Evolutionary conservation across 2,797 vertebrate genomes (phyloP).

Genomic region (Enoplosus armatus): DNA sequence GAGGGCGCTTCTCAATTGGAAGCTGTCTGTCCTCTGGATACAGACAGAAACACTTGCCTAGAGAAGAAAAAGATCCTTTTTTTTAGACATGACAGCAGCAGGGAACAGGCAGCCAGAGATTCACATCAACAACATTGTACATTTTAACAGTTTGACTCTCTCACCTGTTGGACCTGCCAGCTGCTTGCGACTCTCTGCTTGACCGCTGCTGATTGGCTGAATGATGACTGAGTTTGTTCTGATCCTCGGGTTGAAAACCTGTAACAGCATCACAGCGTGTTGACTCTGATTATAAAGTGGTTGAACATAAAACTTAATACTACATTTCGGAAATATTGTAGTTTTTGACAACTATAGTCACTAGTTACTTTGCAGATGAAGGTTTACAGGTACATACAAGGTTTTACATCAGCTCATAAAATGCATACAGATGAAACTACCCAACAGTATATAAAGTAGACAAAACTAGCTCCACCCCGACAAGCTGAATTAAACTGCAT

Average conservation of each 20-base stretch:
- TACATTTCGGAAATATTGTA: not conserved
- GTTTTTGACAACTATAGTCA: not conserved
- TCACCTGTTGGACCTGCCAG: slow-evolving; percentile 80
- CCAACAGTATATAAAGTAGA: not conserved
- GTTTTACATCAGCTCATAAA: not conserved
- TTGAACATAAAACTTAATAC: not conserved
- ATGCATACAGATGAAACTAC: not conserved
- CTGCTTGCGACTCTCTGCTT: slow-evolving; percentile 86
- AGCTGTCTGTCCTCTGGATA: slow-evolving; percentile 90
- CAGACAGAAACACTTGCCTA: slow-evolving; percentile 92
- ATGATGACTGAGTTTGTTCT: slow-evolving; percentile 87
- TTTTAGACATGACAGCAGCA: not conserved
- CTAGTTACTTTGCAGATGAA: not conserved
- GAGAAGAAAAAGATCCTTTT: not conserved
- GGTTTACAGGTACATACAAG: not conserved
- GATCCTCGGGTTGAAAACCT: slow-evolving; percentile 94
- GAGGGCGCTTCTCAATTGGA: slow-evolving; percentile 80
- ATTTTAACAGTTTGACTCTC: not conserved
- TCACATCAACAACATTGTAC: not conserved
- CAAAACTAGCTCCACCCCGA: not conserved
- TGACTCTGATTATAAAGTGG: not conserved
- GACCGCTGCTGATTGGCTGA: slow-evolving; percentile 89
- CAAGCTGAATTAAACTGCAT: not conserved
- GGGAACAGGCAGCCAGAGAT: not conserved
- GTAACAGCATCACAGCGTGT: slow-evolving; percentile 29